Evolutionary conservation across 2,797 vertebrate species (phyloP).

Genomic region (Enteromius fasciolatus): DNA sequence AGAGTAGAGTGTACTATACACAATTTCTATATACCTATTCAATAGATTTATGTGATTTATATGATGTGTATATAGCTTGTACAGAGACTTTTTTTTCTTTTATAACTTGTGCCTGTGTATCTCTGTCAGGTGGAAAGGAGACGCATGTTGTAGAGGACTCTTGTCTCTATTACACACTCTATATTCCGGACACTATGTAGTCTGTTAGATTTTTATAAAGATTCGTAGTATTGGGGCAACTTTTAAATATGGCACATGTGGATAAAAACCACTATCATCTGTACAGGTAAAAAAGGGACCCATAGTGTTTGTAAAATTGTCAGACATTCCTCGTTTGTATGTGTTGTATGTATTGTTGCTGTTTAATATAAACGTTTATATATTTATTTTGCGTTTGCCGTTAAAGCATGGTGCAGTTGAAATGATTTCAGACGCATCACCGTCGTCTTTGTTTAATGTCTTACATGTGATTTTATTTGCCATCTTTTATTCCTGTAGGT

Average conservation of each 20-base stretch:
- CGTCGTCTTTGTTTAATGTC: conserved; percentile 88
- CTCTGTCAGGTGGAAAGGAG: conserved; percentile 86
- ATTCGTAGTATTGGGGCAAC: conserved; percentile 94
- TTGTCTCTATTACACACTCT: conserved; percentile 99
- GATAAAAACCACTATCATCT: conserved; percentile 78
- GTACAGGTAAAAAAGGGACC: conserved; percentile 86
- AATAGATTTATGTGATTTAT: conserved; percentile 81
- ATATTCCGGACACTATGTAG: conserved; percentile 99
- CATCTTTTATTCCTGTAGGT: conserved; percentile 70
- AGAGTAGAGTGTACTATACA: conserved; percentile 86
- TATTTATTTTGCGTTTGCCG: conserved; percentile 98
- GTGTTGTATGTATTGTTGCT: conserved; percentile 99
- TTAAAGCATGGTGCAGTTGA: conserved; percentile 96
- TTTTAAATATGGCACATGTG: conserved; percentile 92
- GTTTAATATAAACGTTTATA: conserved; percentile 99
- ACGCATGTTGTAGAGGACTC: conserved; percentile 89
- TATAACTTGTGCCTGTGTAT: conserved; percentile 94
- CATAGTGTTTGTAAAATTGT: conserved; percentile 98
- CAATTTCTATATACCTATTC: conserved; percentile 75
- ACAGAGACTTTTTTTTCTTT: conserved; percentile 84
- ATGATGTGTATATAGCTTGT: conserved; percentile 90
- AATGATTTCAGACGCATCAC: conserved; percentile 89
- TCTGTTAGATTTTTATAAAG: conserved; percentile 99
- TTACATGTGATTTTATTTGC: conserved; percentile 82
- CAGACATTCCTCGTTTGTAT: conserved; percentile 99